Base-by-base conservation (phyloP, 1,140 invertebrate genomes). In the Drosophila ficusphila region DNA sequence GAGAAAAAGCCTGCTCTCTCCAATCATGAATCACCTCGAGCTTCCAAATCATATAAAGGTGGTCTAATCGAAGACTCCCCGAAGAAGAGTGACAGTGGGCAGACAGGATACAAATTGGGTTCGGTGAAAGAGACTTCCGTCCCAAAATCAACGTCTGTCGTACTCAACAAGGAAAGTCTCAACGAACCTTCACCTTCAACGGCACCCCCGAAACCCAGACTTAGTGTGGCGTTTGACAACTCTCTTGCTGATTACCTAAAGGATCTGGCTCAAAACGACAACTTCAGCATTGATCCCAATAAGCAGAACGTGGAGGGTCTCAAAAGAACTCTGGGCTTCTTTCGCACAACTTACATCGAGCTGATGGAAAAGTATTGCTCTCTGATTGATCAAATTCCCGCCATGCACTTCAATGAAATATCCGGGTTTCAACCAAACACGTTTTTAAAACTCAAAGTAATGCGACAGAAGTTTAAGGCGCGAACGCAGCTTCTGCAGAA, bases 331-430 rank as follows among this genome's bases (percentile, higher is more conserved):
- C 58, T 82, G 0, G 46, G 42, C 0, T 61, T 76, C 16, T 91
- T 78, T 11, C 88, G 81, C 56, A 51, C 46, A 8, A 82, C 67
- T 4, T 85, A 91, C 23, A 39, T 81, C 1, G 85, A 91, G 14
- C 48, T 91, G 3, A 81, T 91, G 75, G 90, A 91, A 42, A 90
- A 90, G 44, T 91, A 89, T 34, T 91, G 88, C 12, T 61, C 68
- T 6, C 65, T 91, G 14, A 79, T 91, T 31, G 90, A 91, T 53
- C 89, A 90, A 52, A 82, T 91, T 36, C 90, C 90, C 1, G 70
- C 74, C 2, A 73, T 75, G 14, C 82, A 76, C 33, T 91, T 91
- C 8, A 83, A 75, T 49, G 54, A 70, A 29, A 86, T 91, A 7
- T 48, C 47, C 3, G 90, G 90, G 0, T 90, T 90, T 41, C 76